These are phyloP conservation scores for Papilio glaucus DNA, from an alignment of 1,140 invertebrate species.

Conservation along the genomic window DNA sequence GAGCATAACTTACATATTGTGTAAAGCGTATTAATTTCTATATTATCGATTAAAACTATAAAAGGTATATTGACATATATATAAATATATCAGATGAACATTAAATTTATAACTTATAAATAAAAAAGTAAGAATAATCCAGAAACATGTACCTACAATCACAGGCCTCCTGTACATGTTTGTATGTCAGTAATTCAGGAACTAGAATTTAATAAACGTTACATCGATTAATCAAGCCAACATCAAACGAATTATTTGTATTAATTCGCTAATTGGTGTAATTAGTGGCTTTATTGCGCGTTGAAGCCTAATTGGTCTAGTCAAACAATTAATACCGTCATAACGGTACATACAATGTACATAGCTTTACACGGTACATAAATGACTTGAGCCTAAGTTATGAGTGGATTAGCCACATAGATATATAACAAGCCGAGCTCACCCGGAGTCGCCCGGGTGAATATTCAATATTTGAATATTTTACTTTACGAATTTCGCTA, in stretches of 20 bases:
- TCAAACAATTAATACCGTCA: slow-evolving; percentile 35
- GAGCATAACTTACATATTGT: too few relatives aligned
- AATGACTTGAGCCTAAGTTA: slow-evolving; percentile 34
- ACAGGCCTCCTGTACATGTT: too few relatives aligned
- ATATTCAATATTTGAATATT: background rate
- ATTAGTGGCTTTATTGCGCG: slow-evolving; percentile 27
- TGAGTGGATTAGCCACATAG: slow-evolving; percentile 26
- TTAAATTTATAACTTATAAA: too few relatives aligned
- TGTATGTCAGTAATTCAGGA: too few relatives aligned
- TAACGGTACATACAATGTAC: slow-evolving; percentile 26
- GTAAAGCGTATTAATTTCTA: too few relatives aligned
- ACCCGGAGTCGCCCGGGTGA: background rate
- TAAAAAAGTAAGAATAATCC: too few relatives aligned
- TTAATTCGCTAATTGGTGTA: slow-evolving; percentile 24
- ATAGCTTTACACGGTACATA: slow-evolving; percentile 3
- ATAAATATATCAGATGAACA: too few relatives aligned
- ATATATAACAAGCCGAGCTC: background rate
- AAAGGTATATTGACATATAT: too few relatives aligned
- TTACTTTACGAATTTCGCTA: too few relatives aligned
- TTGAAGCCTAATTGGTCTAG: slow-evolving; percentile 29
- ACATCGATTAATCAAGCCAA: slow-evolving; percentile 3
- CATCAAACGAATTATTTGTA: slow-evolving; percentile 25
- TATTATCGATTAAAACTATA: too few relatives aligned
- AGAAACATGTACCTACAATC: too few relatives aligned
- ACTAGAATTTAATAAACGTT: background rate